Percentiles rank a stretch among this genome's conserved stretches.
Conservation (phyloP, 2,797 vertebrate genomes). For the Falco cherrug region DNA sequence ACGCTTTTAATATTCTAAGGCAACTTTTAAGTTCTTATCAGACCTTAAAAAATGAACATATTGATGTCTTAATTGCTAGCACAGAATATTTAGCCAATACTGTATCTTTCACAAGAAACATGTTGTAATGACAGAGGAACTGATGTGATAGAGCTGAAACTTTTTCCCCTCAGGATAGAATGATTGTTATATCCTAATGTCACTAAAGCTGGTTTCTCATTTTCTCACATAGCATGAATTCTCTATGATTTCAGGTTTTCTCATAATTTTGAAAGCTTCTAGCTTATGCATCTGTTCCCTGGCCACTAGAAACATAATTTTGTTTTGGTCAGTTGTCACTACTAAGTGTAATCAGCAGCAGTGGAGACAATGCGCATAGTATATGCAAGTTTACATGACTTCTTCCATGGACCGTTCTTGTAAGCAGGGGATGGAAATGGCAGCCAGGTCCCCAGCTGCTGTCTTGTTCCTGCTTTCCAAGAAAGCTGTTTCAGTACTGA, state of each 20-base stretch:
- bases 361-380: not conserved
- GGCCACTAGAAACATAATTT: not conserved
- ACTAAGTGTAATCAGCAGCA: not conserved
- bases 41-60: not conserved
- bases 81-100: not conserved
- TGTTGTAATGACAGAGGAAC: not conserved
- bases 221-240: not conserved
- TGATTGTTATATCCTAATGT: constrained; percentile 11
- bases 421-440: not conserved
- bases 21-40: constrained; percentile 1
- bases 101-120: not conserved
- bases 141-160: not conserved
- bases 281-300: not conserved
- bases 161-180: not conserved
- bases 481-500: not conserved
- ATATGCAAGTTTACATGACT: not conserved
- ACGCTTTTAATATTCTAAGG: not conserved
- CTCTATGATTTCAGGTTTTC: not conserved
- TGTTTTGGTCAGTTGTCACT: not conserved
- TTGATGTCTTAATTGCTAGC: constrained; percentile 30
- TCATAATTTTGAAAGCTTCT: not conserved
- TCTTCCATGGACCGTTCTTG: not conserved
- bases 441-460: not conserved
- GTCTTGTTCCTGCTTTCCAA: not conserved
- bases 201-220: not conserved